phyloP scores from a whole-genome alignment of 2,888 invertebrate genomes.

The Zygaena filipendulae region DNA sequence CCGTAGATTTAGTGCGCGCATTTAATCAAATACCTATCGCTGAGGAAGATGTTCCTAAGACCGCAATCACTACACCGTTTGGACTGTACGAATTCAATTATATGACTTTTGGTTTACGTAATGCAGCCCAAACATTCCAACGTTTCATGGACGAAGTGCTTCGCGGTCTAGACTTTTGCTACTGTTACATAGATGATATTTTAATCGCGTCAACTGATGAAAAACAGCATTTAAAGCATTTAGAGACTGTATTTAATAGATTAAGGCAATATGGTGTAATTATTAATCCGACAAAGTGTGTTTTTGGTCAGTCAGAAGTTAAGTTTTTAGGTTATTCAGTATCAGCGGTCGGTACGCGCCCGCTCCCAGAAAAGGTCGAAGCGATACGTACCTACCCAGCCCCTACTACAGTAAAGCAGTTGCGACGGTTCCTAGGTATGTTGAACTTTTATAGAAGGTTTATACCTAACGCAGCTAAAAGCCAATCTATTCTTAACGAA shows the following conservation, averaged over 20 bases:
- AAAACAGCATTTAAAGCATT: no score
- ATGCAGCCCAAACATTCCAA: constrained; percentile 34
- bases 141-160: constrained; percentile 23
- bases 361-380: constrained; percentile 9
- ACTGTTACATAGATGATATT: background rate
- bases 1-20: constrained; percentile 16
- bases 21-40: constrained; percentile 31
- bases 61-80: constrained; percentile 23
- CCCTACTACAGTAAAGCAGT: constrained; percentile 8
- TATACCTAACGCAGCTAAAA: constrained; percentile 1
- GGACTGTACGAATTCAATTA: constrained; percentile 23
- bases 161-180: constrained; percentile 9
- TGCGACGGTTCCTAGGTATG: constrained; percentile 11
- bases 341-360: constrained; percentile 6
- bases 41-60: constrained; percentile 24
- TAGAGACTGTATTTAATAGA: no score
- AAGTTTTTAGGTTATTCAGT: constrained; percentile 12
- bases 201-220: no score
- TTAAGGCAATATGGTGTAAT: constrained; percentile 13
- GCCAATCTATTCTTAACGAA: constrained; percentile 4
- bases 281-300: constrained; percentile 13
- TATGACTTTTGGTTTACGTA: constrained; percentile 31
- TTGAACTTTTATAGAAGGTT: constrained; percentile 9
- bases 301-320: constrained; percentile 8
- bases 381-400: constrained; percentile 12